Evolutionary conservation across 2,888 invertebrate genomes (phyloP).

Genomic region (Eupithecia tripunctaria): DNA sequence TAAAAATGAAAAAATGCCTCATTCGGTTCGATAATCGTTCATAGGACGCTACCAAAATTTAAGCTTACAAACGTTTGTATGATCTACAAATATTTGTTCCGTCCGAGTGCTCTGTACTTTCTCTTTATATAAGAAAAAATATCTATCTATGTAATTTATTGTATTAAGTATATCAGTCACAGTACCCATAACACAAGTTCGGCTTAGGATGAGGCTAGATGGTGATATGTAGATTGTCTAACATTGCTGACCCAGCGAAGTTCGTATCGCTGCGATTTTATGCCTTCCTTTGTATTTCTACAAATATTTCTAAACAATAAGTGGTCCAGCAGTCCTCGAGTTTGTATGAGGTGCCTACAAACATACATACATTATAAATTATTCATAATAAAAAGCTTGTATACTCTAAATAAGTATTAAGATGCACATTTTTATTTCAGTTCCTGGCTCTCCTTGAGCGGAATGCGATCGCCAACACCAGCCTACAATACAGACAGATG

Average conservation of each 20-base stretch:
- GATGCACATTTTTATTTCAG: slow-evolving; percentile 75
- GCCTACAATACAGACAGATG: slow-evolving; percentile 89
- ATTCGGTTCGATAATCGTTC: too few relatives aligned
- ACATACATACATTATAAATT: too few relatives aligned
- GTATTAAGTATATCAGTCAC: too few relatives aligned
- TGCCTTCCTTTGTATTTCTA: too few relatives aligned
- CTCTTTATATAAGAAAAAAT: not conserved
- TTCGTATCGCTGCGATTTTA: too few relatives aligned
- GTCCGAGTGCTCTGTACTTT: not conserved
- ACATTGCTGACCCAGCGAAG: too few relatives aligned
- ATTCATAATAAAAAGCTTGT: not conserved
- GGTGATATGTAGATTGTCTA: too few relatives aligned
- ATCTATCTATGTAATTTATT: not conserved
- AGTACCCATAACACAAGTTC: not conserved
- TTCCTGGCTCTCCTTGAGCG: slow-evolving; percentile 90
- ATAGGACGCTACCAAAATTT: too few relatives aligned
- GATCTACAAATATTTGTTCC: not conserved
- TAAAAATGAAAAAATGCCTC: too few relatives aligned
- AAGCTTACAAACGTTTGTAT: not conserved
- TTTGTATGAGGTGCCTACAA: too few relatives aligned
- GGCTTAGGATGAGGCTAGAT: not conserved
- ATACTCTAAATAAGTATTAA: not conserved
- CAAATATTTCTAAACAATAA: too few relatives aligned
- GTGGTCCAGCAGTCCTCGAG: too few relatives aligned
- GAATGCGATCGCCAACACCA: slow-evolving; percentile 89